Evolutionary conservation across 2,888 invertebrate genomes (phyloP).

Genomic region (Anagyrus pseudococci): DNA sequence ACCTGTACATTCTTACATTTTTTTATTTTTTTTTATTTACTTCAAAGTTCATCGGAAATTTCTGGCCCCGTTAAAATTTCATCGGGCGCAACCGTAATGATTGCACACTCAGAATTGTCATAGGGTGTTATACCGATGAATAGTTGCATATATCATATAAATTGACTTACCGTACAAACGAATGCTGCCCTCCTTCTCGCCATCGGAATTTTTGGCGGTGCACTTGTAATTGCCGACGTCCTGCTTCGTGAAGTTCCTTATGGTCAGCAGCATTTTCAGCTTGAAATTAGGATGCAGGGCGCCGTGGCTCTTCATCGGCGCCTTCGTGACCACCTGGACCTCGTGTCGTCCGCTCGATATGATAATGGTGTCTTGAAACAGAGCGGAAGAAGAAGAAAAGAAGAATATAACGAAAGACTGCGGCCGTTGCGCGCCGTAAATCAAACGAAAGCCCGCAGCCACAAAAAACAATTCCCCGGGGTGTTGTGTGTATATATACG

Average conservation of each 20-base stretch:
- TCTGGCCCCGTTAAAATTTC: neutral
- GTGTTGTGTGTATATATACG: too few species aligned
- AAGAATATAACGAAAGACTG: neutral
- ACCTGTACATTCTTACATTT: neutral
- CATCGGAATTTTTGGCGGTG: slow-evolving; percentile 73
- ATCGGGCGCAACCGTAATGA: neutral
- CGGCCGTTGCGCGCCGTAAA: neutral
- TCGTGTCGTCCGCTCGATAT: slow-evolving; percentile 32
- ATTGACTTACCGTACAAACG: slow-evolving; percentile 80
- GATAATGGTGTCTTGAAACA: slow-evolving; percentile 32
- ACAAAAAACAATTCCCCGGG: neutral
- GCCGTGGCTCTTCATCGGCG: slow-evolving; percentile 11
- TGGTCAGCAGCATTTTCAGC: slow-evolving; percentile 80
- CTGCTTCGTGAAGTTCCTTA: slow-evolving; percentile 74
- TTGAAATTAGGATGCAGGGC: slow-evolving; percentile 72
- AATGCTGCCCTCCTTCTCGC: slow-evolving; percentile 87
- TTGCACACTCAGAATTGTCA: too few species aligned
- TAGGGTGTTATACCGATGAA: too few species aligned
- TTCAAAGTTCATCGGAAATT: neutral
- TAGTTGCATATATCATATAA: too few species aligned
- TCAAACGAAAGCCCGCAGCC: too few species aligned
- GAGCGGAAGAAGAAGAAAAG: neutral
- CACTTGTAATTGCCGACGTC: slow-evolving; percentile 86
- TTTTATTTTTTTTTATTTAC: neutral
- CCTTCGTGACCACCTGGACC: slow-evolving; percentile 28